Evolutionary conservation across 53 echinoderm and acorn worm genomes (phyloP).

Genomic region (Crossaster papposus): DNA sequence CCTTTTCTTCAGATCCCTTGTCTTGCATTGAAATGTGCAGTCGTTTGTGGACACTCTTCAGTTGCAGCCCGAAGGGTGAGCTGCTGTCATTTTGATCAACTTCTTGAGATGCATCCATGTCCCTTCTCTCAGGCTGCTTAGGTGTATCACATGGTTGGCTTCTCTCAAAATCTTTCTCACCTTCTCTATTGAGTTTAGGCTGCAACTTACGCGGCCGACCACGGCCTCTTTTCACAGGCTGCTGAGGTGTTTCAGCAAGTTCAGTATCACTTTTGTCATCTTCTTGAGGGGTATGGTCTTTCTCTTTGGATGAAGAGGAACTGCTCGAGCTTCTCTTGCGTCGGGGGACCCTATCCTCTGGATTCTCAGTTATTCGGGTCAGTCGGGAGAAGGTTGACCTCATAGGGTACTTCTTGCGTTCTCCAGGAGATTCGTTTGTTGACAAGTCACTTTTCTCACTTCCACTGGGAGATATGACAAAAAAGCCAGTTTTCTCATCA

Average conservation of each 20-base stretch:
- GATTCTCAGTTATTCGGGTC: conserved; percentile 65
- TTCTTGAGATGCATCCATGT: not conserved
- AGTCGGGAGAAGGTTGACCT: conserved; percentile 85
- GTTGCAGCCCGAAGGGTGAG: not conserved
- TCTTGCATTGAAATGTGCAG: conserved; percentile 1
- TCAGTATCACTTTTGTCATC: not conserved
- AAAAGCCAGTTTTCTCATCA: conserved; percentile 42
- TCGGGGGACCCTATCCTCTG: conserved; percentile 5
- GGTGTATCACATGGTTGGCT: too few species aligned
- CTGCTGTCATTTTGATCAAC: not conserved
- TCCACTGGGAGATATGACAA: not conserved
- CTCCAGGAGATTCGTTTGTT: conserved; percentile 49
- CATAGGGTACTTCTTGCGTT: conserved; percentile 95
- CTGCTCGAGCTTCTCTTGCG: conserved; percentile 15
- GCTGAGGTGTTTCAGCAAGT: not conserved
- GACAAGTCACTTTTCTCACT: not conserved
- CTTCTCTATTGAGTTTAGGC: not conserved
- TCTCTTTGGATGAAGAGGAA: conserved; percentile 5
- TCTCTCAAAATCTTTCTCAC: not conserved
- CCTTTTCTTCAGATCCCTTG: not conserved
- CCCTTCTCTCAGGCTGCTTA: not conserved
- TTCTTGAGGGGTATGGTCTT: not conserved
- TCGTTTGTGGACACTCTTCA: not conserved
- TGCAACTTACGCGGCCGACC: conserved; percentile 27
- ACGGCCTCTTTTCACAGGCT: conserved; percentile 5